Base-by-base conservation (phyloP, 2,888 invertebrate genomes). In the Cerastis rubricosa region DNA sequence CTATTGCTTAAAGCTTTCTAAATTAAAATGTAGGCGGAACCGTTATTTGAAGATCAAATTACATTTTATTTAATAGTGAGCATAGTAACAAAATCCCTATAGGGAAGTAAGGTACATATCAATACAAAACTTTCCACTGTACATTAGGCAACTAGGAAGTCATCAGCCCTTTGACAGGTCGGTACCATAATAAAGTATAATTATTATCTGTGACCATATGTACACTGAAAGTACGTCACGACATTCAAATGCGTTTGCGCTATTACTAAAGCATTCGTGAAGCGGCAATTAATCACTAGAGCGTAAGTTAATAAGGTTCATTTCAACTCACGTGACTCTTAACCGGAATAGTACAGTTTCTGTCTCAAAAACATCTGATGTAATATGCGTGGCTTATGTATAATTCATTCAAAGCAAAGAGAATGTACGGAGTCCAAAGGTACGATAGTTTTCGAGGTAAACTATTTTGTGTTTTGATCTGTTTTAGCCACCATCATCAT, bases 331-430 rank as follows among this genome's bases (percentile, higher is more conserved):
- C 19, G 61, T 51, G n/a, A 8, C n/a, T 35, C 51, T 25, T 51
- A 76, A 64, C 83, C 69, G 80, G 66, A 76, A 79, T 69, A 79
- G 9, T 63, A 77, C 43, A 43, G 45, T 75, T 77, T 77, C 68
- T 68, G 54, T 19, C 67, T 80, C 67, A 72, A 80, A 81, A 85
- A 82, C 59, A 73, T 73, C 67, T 85, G 80, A 85, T 83, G 85
- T 85, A 85, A 85, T 75, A 49, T 29, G 22, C 47, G 72, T 72
- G 72, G 49, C 45, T 73, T 80, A 76, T 75, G 63, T 70, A 67
- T 76, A 76, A 85, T 71, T 59, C 47, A 71, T 83, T 71, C 67
- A 82, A 14, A 76, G 83, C 54, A 74, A 83, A 83, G 85, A 80
- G 83, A 83, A 74, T 80, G 67, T 76, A 57, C 54, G n/a, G 35